phyloP scores from a whole-genome alignment of 2,888 invertebrate genomes.

The Ectemnius continuus region DNA sequence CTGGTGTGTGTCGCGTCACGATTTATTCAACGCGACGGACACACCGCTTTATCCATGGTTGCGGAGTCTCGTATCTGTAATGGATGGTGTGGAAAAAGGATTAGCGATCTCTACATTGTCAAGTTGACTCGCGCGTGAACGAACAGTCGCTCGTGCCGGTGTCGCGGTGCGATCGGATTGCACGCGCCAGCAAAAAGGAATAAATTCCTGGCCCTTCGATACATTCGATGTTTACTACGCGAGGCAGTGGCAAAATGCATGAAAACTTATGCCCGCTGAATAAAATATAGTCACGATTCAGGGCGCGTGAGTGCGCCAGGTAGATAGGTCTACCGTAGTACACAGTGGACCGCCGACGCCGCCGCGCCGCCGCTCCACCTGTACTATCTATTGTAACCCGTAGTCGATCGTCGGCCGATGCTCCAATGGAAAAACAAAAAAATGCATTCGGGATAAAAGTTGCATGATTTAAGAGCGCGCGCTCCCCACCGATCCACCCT shows the following conservation, averaged over 20 bases:
- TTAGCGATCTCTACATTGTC: conserved; percentile 1
- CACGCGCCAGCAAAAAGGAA: neutral
- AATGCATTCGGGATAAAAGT: conserved; percentile 49
- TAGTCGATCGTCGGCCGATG: conserved; percentile 42
- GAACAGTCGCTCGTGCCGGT: neutral
- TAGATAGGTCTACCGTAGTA: neutral
- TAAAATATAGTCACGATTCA: conserved; percentile 38
- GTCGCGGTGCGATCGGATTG: conserved; percentile 3
- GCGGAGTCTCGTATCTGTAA: neutral
- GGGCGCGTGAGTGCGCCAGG: conserved; percentile 17
- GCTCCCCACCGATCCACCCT: neutral
- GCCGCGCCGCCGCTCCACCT: too few species aligned
- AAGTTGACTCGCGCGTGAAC: neutral
- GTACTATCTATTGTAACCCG: conserved; percentile 34
- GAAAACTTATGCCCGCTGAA: conserved; percentile 42
- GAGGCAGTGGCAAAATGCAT: conserved; percentile 28
- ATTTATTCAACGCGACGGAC: conserved; percentile 16
- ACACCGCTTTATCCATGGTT: conserved; percentile 10
- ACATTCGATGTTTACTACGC: neutral
- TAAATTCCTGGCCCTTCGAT: neutral
- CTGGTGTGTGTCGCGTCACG: neutral
- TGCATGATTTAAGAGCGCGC: conserved; percentile 44
- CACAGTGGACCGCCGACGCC: neutral
- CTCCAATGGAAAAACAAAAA: conserved; percentile 40
- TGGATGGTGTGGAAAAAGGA: neutral